A percentile compares a stretch with the other conserved stretches of the same genome.
These are phyloP conservation scores for Andricus curvator DNA, from an alignment of 2,888 invertebrate species.

Conservation along the genomic window DNA sequence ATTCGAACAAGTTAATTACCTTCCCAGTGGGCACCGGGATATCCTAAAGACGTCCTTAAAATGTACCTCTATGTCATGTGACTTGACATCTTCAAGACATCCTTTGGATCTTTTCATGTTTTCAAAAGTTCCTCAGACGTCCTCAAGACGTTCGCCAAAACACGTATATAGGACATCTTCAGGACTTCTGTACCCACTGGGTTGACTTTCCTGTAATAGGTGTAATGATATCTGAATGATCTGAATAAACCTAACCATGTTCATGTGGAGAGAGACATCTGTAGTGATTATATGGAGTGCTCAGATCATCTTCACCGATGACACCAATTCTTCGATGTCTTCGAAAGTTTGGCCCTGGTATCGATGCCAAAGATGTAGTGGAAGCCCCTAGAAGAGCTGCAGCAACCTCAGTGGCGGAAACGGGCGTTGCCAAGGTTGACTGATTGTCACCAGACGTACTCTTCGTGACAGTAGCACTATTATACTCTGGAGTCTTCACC, in stretches of 20 bases:
- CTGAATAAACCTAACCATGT: slow-evolving; percentile 69
- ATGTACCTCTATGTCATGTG: too few relatives aligned
- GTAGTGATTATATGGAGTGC: slow-evolving; percentile 88
- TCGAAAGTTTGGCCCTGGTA: slow-evolving; percentile 63
- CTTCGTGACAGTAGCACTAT: slow-evolving; percentile 74
- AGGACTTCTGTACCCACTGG: too few relatives aligned
- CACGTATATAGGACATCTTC: too few relatives aligned
- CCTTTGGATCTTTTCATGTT: too few relatives aligned
- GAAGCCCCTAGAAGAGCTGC: slow-evolving; percentile 80
- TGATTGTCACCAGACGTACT: slow-evolving; percentile 79
- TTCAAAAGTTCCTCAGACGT: too few relatives aligned
- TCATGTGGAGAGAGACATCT: slow-evolving; percentile 85
- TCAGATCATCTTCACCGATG: slow-evolving; percentile 83
- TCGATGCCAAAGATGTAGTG: slow-evolving; percentile 78
- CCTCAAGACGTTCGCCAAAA: too few relatives aligned
- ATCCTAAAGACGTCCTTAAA: too few relatives aligned
- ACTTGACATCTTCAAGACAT: too few relatives aligned
- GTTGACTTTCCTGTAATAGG: too few relatives aligned
- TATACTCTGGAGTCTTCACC: slow-evolving; percentile 58
- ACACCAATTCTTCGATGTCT: slow-evolving; percentile 73
- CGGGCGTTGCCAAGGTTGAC: slow-evolving; percentile 77
- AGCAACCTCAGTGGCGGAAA: slow-evolving; percentile 80
- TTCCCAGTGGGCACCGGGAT: too few relatives aligned
- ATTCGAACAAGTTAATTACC: too few relatives aligned
- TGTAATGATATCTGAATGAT: background rate